A percentile compares a stretch with the other conserved stretches of the same genome.
Conservation (phyloP, 2,888 invertebrate genomes). For the Argyresthia goedartella region DNA sequence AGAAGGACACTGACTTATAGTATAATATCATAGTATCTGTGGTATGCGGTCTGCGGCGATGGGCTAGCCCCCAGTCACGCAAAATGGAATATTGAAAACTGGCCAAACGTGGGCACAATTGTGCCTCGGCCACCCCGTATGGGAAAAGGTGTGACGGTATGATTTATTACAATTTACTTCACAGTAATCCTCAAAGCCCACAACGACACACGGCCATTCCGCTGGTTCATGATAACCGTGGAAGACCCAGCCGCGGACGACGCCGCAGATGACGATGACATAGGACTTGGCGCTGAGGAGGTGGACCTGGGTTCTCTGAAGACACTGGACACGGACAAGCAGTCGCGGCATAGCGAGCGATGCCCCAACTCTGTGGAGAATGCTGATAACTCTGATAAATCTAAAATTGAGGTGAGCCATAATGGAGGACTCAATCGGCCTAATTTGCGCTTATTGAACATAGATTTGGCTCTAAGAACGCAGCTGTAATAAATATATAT, state of each 20-base stretch:
- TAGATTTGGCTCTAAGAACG: no score
- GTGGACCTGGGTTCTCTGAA: conserved; percentile 48
- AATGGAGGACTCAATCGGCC: background rate
- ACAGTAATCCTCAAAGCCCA: conserved; percentile 4
- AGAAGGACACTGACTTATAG: no score
- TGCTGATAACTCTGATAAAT: conserved; percentile 45
- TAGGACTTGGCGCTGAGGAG: conserved; percentile 15
- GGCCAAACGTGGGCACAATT: no score
- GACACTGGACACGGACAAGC: conserved; percentile 34
- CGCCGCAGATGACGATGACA: conserved; percentile 20
- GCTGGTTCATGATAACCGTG: conserved; percentile 58
- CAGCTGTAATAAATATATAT: no score
- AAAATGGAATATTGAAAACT: no score
- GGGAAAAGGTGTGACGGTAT: no score
- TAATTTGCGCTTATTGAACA: no score
- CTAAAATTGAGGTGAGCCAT: conserved; percentile 31
- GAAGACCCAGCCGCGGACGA: conserved; percentile 49
- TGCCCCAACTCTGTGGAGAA: conserved; percentile 52
- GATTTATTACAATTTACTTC: background rate
- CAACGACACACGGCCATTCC: conserved; percentile 31
- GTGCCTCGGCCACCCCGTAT: no score
- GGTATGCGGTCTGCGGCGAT: no score
- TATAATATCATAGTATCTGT: no score
- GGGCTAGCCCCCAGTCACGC: no score
- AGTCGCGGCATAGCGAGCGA: conserved; percentile 44